phyloP scores from a whole-genome alignment of 2,888 invertebrate species.

The Chrysolina oricalcia region DNA sequence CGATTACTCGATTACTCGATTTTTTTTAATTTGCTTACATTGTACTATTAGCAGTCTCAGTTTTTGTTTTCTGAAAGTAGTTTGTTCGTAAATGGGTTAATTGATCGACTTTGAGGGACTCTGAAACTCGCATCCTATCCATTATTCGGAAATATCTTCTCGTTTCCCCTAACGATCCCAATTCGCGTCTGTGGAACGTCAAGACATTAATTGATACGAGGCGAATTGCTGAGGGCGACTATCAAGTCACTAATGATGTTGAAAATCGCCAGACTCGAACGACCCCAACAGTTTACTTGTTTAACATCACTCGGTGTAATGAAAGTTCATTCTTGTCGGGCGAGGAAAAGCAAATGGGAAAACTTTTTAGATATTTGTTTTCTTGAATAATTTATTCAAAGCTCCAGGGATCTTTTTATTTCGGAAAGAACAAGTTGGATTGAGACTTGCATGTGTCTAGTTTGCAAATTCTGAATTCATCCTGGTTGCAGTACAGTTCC shows the following conservation, averaged over 20 bases:
- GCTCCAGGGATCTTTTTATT: neutral
- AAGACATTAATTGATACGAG: constrained; percentile 12
- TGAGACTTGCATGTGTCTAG: neutral
- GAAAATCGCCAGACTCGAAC: constrained; percentile 19
- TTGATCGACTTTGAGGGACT: neutral
- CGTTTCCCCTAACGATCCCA: constrained; percentile 6
- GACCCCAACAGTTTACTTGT: constrained; percentile 12
- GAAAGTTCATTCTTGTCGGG: neutral
- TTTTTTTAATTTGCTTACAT: no score
- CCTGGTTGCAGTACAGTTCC: no score
- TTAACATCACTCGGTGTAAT: neutral
- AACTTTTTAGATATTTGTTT: neutral
- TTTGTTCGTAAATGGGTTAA: neutral
- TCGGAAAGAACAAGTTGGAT: neutral
- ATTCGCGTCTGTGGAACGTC: constrained; percentile 6
- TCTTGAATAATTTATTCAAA: neutral
- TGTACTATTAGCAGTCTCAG: no score
- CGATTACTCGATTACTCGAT: no score
- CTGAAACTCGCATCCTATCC: neutral
- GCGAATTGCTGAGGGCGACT: constrained; percentile 3
- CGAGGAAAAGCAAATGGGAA: neutral
- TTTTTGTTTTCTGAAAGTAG: no score
- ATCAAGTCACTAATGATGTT: constrained; percentile 21
- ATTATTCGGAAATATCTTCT: neutral
- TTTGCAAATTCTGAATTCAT: neutral